Conservation (phyloP, 1,140 invertebrate species). For the Dreissena rostriformis region DNA sequence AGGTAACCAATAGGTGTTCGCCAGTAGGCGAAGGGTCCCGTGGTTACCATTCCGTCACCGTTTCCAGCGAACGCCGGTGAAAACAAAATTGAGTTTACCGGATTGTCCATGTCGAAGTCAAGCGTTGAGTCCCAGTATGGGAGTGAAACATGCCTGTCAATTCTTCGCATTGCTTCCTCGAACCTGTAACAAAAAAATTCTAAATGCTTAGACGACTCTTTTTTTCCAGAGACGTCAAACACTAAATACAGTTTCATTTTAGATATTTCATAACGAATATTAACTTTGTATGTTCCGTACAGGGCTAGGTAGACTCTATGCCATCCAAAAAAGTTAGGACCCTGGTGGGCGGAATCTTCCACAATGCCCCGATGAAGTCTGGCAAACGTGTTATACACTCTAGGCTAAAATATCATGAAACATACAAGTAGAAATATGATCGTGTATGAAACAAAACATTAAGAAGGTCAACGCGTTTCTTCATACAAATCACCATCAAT, state of each 20-base stretch:
- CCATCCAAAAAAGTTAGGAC: slow-evolving; percentile 53
- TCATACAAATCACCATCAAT: too few relatives aligned
- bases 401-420: slow-evolving; percentile 27
- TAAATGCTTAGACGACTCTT: background rate
- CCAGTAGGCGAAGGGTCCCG: slow-evolving; percentile 76
- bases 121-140: slow-evolving; percentile 80
- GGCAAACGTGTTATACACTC: slow-evolving; percentile 50
- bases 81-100: slow-evolving; percentile 77
- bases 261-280: background rate
- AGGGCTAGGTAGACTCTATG: slow-evolving; percentile 44
- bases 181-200: slow-evolving; percentile 44
- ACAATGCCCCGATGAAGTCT: slow-evolving; percentile 27
- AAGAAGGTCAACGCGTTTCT: too few relatives aligned
- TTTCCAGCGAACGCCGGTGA: slow-evolving; percentile 76
- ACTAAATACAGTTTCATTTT: background rate
- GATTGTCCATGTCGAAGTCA: slow-evolving; percentile 73
- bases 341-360: slow-evolving; percentile 20
- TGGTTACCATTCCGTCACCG: slow-evolving; percentile 77
- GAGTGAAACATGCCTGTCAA: slow-evolving; percentile 65
- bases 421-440: too few relatives aligned
- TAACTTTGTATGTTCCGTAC: background rate
- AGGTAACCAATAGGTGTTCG: slow-evolving; percentile 47
- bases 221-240: background rate
- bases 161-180: slow-evolving; percentile 62
- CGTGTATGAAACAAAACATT: too few relatives aligned